Conservation (phyloP, 2,113 vertebrate species). For the Nymphicus hollandicus region DNA sequence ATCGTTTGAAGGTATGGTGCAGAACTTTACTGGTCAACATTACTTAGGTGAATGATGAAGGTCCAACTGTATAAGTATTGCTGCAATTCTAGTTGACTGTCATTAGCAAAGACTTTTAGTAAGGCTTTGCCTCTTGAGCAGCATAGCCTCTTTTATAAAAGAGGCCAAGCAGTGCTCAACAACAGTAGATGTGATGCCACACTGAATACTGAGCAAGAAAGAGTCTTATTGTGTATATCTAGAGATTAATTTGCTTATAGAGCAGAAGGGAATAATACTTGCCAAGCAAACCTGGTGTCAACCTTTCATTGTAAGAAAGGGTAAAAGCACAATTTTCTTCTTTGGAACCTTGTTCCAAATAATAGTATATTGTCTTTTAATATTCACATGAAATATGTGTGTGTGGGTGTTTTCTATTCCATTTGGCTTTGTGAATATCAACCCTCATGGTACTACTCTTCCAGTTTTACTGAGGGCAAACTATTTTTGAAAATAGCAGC, state of each 20-base stretch:
- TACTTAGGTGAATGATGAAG: not conserved
- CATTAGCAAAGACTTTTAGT: not conserved
- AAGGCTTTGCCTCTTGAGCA: not conserved
- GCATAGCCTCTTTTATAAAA: not conserved
- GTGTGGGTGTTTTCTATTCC: not conserved
- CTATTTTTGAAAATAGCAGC: not conserved
- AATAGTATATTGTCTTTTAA: not conserved
- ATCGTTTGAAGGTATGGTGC: not conserved
- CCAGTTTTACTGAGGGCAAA: not conserved
- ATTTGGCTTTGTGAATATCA: not conserved
- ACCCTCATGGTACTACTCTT: not conserved
- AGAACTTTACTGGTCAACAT: not conserved
- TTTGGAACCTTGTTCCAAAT: not conserved
- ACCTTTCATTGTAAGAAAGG: not conserved
- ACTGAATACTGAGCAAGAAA: not conserved
- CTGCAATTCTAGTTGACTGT: not conserved
- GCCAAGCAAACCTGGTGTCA: not conserved
- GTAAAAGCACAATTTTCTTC: not conserved
- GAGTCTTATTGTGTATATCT: not conserved
- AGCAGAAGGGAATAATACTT: not conserved
- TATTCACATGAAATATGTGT: not conserved
- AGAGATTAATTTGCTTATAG: not conserved
- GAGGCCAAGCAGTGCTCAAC: not conserved
- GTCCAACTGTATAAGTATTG: not conserved
- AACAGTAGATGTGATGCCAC: not conserved